Percentiles rank a stretch among this genome's conserved stretches.
phyloP scores from a whole-genome alignment of 1,140 invertebrate species.

The Drosophila truncata region DNA sequence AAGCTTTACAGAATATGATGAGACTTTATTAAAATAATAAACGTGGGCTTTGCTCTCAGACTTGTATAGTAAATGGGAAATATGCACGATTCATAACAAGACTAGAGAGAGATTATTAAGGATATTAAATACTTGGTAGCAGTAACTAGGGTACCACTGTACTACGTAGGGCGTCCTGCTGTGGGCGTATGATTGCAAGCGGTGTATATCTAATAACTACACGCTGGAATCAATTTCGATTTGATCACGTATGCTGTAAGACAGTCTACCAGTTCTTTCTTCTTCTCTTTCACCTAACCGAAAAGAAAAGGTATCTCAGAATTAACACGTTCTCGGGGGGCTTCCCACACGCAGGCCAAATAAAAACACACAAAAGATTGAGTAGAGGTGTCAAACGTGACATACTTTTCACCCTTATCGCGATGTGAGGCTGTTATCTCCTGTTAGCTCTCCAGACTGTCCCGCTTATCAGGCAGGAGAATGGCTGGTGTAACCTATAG shows the following conservation, averaged over 20 bases:
- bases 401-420: slow-evolving; percentile 74
- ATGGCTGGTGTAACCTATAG: slow-evolving; percentile 21
- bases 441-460: slow-evolving; percentile 6
- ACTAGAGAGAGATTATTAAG: not conserved
- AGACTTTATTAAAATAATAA: slow-evolving; percentile 10
- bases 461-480: slow-evolving; percentile 41
- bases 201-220: slow-evolving; percentile 60
- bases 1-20: slow-evolving; percentile 14
- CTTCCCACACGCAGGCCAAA: slow-evolving; percentile 33
- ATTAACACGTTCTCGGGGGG: slow-evolving; percentile 53
- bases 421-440: slow-evolving; percentile 61
- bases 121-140: not conserved
- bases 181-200: slow-evolving; percentile 30
- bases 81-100: slow-evolving; percentile 1
- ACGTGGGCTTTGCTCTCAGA: not conserved
- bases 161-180: slow-evolving; percentile 2
- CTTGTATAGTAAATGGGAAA: not conserved
- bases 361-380: slow-evolving; percentile 9
- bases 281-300: slow-evolving; percentile 18
- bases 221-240: slow-evolving; percentile 67
- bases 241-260: slow-evolving; percentile 62
- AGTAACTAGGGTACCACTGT: slow-evolving; percentile 5
- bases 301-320: slow-evolving; percentile 49
- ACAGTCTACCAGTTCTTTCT: slow-evolving; percentile 9
- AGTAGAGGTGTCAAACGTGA: slow-evolving; percentile 69